phyloP scores from a whole-genome alignment of 2,797 vertebrate genomes.

The Myiothlypis coronata region DNA sequence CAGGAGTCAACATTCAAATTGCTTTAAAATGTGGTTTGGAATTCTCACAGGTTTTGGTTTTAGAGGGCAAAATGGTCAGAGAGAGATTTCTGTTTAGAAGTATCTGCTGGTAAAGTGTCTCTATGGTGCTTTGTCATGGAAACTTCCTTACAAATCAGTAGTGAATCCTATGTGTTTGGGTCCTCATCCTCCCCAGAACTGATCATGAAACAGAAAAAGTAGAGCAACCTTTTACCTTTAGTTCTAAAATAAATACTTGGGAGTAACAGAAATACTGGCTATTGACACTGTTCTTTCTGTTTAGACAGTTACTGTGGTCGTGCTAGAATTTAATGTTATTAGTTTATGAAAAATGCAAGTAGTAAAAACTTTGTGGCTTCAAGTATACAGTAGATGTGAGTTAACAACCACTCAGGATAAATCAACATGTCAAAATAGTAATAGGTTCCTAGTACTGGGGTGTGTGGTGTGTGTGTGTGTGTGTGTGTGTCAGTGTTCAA shows the following conservation, averaged over 20 bases:
- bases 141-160: neutral
- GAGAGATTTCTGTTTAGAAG: neutral
- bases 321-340: slow-evolving; percentile 36
- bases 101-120: neutral
- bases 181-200: neutral
- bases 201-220: neutral
- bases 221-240: neutral
- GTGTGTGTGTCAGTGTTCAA: slow-evolving; percentile 18
- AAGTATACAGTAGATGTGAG: slow-evolving; percentile 36
- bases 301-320: neutral
- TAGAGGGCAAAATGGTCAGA: neutral
- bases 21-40: neutral
- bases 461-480: neutral
- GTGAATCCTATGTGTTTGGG: neutral
- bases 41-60: neutral
- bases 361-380: slow-evolving; percentile 42
- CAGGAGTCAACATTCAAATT: neutral
- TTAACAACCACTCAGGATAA: slow-evolving; percentile 56
- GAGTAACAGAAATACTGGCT: neutral
- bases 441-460: slow-evolving; percentile 17
- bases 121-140: slow-evolving; percentile 13
- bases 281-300: slow-evolving; percentile 21
- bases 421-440: slow-evolving; percentile 22
- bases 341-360: slow-evolving; percentile 45
- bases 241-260: neutral